phyloP scores from a whole-genome alignment of 2,888 invertebrate genomes.

The Drosophila kambysellisi region DNA sequence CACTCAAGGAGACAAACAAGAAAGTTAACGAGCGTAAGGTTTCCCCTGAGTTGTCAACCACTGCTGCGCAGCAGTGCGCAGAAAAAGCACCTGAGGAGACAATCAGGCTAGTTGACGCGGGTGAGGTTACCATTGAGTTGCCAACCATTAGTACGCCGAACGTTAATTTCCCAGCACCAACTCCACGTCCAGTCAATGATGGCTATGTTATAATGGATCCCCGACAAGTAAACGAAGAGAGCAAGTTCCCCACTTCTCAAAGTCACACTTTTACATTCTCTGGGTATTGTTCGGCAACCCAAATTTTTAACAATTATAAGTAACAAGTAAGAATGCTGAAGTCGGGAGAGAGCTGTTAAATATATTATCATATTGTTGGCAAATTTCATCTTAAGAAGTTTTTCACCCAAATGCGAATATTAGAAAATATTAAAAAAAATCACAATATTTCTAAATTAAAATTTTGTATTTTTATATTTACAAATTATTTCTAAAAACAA shows the following conservation, averaged over 20 bases:
- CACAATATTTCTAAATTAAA: background rate
- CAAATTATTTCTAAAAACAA: background rate
- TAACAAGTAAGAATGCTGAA: background rate
- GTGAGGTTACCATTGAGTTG: background rate
- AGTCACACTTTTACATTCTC: fast-evolving
- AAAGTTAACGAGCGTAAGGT: too few species aligned
- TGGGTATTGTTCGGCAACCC: background rate
- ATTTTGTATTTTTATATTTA: background rate
- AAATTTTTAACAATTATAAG: background rate
- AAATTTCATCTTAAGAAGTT: background rate
- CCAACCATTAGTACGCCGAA: fast-evolving
- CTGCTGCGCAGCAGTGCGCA: background rate
- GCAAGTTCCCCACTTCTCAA: background rate
- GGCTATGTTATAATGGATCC: background rate
- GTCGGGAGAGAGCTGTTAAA: background rate
- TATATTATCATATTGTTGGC: background rate
- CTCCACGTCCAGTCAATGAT: background rate
- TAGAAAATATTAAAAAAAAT: background rate
- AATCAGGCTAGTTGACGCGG: background rate
- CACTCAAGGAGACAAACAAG: background rate
- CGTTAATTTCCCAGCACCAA: background rate
- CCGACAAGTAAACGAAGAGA: background rate
- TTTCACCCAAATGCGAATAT: background rate
- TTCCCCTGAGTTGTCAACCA: too few species aligned
- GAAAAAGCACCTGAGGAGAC: background rate